Conservation (phyloP, 2,797 vertebrate species). For the Myotis daubentonii region DNA sequence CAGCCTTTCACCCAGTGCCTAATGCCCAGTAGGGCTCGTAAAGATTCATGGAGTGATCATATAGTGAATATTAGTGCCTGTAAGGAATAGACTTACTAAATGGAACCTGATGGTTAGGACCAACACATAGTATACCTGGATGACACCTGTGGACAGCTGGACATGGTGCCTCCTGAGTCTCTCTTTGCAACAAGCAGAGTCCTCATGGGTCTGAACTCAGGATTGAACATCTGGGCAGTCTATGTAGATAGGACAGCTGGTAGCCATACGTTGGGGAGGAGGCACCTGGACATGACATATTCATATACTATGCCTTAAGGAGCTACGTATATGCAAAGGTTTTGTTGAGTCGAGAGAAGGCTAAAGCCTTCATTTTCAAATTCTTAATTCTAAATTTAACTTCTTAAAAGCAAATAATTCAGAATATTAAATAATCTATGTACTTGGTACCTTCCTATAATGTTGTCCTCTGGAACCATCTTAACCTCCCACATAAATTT, state of each 20-base stretch:
- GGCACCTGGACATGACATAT: neutral
- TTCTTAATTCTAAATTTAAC: slow-evolving; percentile 41
- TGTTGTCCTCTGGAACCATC: neutral
- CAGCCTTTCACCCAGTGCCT: neutral
- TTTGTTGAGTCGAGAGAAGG: neutral
- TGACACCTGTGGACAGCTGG: neutral
- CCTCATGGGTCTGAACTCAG: neutral
- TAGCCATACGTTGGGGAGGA: neutral
- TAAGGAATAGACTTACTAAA: neutral
- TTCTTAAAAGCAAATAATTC: slow-evolving; percentile 6
- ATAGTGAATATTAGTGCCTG: neutral
- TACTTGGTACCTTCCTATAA: neutral
- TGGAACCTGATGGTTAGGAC: neutral
- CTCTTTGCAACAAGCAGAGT: neutral
- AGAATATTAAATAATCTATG: neutral
- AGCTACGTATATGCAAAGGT: neutral
- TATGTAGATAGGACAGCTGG: neutral
- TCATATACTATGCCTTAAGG: neutral
- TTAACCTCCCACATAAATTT: neutral
- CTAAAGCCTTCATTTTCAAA: neutral
- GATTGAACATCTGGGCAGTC: neutral
- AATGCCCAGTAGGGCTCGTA: too few species aligned
- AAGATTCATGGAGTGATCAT: neutral
- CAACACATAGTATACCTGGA: neutral
- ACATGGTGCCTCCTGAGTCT: neutral